phyloP scores from a whole-genome alignment of 2,888 invertebrate species.

The Fragum fragum region DNA sequence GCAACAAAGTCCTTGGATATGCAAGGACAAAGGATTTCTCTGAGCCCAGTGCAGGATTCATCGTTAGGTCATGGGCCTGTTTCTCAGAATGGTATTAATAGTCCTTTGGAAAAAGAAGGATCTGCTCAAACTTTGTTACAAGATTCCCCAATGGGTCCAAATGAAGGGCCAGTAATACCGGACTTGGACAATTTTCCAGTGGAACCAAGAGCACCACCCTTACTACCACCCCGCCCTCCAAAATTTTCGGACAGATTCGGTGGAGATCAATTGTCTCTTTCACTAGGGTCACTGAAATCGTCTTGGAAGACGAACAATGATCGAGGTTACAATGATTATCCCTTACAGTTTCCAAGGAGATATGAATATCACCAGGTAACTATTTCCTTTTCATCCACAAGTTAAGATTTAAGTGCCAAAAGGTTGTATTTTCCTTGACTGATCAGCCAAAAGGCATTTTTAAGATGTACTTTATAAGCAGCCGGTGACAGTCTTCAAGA shows the following conservation, averaged over 20 bases:
- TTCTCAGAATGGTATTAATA: not conserved
- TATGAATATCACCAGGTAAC: conserved; percentile 59
- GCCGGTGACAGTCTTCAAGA: too few relatives aligned
- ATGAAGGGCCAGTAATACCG: not conserved
- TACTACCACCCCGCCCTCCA: conserved; percentile 10
- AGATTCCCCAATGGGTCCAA: not conserved
- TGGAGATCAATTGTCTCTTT: conserved; percentile 1
- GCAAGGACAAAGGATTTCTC: not conserved
- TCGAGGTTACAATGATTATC: conserved; percentile 39
- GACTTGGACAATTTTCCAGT: not conserved
- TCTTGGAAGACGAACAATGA: conserved; percentile 23
- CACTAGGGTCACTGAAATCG: conserved; percentile 19
- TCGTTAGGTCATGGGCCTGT: not conserved
- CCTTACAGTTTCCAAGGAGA: conserved; percentile 35
- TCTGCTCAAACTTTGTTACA: not conserved
- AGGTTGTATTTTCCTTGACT: too few relatives aligned
- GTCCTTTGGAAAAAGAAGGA: not conserved
- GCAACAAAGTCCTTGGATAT: not conserved
- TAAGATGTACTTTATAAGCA: too few relatives aligned
- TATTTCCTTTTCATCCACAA: too few relatives aligned
- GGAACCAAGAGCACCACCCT: not conserved
- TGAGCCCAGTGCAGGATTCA: not conserved
- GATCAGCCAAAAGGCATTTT: too few relatives aligned
- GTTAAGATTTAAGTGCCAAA: too few relatives aligned
- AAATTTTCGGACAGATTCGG: not conserved